phyloP scores from a whole-genome alignment of 2,797 vertebrate species.

The Gymnoscopelus microlampas region DNA sequence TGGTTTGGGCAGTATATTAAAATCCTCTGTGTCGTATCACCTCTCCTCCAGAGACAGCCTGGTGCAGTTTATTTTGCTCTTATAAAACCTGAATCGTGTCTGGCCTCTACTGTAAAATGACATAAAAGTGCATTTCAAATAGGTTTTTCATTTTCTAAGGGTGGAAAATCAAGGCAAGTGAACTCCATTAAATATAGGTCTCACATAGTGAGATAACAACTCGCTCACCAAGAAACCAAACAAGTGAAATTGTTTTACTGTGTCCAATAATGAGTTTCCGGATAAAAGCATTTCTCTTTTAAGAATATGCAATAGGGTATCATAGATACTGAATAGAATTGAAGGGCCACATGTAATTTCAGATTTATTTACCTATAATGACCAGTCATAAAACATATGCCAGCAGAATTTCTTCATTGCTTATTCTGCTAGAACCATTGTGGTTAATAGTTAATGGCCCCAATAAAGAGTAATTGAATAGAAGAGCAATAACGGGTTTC shows the following conservation, averaged over 20 bases:
- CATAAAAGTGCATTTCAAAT: constrained; percentile 56
- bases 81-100: constrained; percentile 43
- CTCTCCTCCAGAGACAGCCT: constrained; percentile 24
- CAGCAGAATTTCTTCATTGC: constrained; percentile 29
- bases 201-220: constrained; percentile 57
- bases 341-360: constrained; percentile 42
- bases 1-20: constrained; percentile 7
- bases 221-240: constrained; percentile 47
- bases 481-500: constrained; percentile 26
- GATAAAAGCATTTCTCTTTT: constrained; percentile 30
- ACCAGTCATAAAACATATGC: constrained; percentile 46
- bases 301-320: constrained; percentile 34
- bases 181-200: constrained; percentile 62
- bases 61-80: constrained; percentile 41
- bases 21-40: constrained; percentile 27
- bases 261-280: constrained; percentile 30
- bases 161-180: constrained; percentile 58
- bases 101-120: constrained; percentile 33
- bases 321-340: constrained; percentile 34
- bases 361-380: constrained; percentile 55
- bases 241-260: constrained; percentile 43
- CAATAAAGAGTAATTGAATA: constrained; percentile 38
- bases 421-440: constrained; percentile 48
- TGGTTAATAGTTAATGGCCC: constrained; percentile 48
- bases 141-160: constrained; percentile 52